phyloP scores from a whole-genome alignment of 2,888 invertebrate species.

The Cecidostiba fungosa region DNA sequence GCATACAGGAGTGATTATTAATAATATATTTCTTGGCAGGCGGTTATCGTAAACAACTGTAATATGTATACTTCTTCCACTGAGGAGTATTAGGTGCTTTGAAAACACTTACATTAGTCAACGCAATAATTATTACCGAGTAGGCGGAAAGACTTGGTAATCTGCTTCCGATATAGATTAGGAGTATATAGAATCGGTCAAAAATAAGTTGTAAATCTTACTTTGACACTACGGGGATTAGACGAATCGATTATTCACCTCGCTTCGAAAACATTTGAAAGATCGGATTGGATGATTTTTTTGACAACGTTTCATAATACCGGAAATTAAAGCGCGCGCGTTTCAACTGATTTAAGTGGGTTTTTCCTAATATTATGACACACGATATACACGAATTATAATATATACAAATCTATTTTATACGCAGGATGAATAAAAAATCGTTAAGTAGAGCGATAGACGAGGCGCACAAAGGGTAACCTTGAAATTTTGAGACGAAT shows the following conservation, averaged over 20 bases:
- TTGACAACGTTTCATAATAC: not conserved
- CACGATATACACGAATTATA: not conserved
- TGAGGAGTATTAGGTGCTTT: not conserved
- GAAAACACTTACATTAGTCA: not conserved
- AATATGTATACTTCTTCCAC: no score
- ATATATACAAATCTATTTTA: not conserved
- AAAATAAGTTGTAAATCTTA: not conserved
- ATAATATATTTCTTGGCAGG: not conserved
- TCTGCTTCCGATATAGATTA: no score
- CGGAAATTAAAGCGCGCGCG: not conserved
- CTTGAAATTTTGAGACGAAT: not conserved
- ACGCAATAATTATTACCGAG: not conserved
- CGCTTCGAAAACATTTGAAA: not conserved
- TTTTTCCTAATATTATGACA: not conserved
- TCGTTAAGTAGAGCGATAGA: not conserved
- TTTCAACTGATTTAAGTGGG: not conserved
- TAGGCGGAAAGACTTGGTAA: not conserved
- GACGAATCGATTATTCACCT: not conserved
- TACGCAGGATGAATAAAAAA: not conserved
- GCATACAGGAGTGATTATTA: not conserved
- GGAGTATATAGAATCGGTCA: not conserved
- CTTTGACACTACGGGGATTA: not conserved
- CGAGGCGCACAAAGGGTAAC: not conserved
- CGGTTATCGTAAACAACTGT: constrained; percentile 5
- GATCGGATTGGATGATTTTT: not conserved